Base-by-base conservation (phyloP, 1,140 invertebrate species). In the Drosophila ogumai region DNA sequence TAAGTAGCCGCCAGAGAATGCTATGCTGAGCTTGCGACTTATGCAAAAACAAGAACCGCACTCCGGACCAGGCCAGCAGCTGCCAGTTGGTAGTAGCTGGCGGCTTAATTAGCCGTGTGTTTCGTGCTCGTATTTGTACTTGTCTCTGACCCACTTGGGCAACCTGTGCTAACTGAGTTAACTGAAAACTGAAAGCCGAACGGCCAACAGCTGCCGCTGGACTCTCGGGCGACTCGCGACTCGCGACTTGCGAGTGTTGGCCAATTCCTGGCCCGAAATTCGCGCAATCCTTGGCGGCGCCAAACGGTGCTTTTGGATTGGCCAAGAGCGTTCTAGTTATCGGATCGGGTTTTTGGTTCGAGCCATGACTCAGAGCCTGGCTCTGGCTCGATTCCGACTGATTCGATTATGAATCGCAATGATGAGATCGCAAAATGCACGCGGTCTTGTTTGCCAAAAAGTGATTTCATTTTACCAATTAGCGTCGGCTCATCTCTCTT, bases 391-490 rank as follows among this genome's bases (percentile, higher is more conserved):
- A 8, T n/a, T 7, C 6, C 17, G 1, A 31, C 38, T 28, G 31
- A 32, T 46, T 47, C 22, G 19, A 47, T 55, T 47, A 49, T 49
- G 17, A 17, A 22, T 41, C 15, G 15, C 12, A 44, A 41, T 31
- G 41, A 69, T 34, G 50, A 52, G 50, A 44, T 6, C 44, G 47
- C 34, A 49, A 43, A 49, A 36, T 55, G 13, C 7, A 25, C 25
- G 34, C 36, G 6, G 25, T 34, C 28, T 63, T 61, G 65, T 68
- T 68, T 57, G 64, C 36, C 43, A 40, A 50, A 32, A 19, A 59
- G 22, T 69, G 59, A 56, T 49, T 68, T 34, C 44, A 50, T 58
- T 22, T 58, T 41, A 43, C 64, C 69, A 85, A 86, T 86, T 85
- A 85, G 78, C 75, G 36, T 32, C 34, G 57, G 36, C 25, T 10